phyloP scores from a whole-genome alignment of 2,888 invertebrate genomes.

The Aporophyla nigra region DNA sequence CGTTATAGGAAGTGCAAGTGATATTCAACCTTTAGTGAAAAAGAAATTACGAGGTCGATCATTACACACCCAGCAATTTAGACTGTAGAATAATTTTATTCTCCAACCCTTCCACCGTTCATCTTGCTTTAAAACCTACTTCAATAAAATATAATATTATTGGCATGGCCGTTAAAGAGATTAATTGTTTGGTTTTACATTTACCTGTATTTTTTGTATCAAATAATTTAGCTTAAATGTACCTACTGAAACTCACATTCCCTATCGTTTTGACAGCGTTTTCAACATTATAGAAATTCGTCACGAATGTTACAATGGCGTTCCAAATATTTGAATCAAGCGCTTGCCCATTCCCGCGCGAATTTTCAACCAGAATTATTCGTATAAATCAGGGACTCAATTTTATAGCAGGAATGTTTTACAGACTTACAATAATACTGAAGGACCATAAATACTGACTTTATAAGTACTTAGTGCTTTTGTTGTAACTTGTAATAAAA shows the following conservation, averaged over 20 bases:
- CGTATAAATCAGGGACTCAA: constrained; percentile 36
- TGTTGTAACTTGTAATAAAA: constrained; percentile 51
- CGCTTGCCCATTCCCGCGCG: not conserved
- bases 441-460: constrained; percentile 22
- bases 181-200: not conserved
- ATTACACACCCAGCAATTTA: no score
- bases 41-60: not conserved
- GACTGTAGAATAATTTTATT: not conserved
- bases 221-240: constrained; percentile 9
- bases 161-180: not conserved
- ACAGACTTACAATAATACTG: constrained; percentile 27
- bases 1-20: not conserved
- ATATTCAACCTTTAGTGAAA: not conserved
- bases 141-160: not conserved
- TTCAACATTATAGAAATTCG: constrained; percentile 15
- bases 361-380: constrained; percentile 29
- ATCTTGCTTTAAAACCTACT: not conserved
- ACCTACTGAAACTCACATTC: not conserved
- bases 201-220: not conserved
- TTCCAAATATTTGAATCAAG: constrained; percentile 10
- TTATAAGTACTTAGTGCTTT: constrained; percentile 32
- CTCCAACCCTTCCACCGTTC: not conserved
- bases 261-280: not conserved
- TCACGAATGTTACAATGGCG: no score
- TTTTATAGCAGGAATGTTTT: constrained; percentile 22